These are phyloP conservation scores for Schlechtendalia chinensis DNA, from an alignment of 1,140 invertebrate species.

Conservation along the genomic window DNA sequence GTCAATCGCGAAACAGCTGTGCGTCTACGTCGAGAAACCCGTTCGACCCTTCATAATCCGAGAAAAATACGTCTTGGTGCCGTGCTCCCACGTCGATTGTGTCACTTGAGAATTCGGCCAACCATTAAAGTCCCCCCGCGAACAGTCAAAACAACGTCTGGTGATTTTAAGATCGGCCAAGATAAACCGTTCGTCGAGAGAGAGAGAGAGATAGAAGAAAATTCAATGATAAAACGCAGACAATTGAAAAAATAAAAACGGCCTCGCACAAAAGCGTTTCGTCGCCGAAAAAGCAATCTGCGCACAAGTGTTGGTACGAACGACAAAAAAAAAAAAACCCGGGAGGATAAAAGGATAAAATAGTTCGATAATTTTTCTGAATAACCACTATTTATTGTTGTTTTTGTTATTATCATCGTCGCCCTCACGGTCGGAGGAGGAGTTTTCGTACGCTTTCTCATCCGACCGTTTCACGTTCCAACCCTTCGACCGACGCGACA, in stretches of 20 bases:
- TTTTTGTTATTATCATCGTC: not conserved
- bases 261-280: not conserved
- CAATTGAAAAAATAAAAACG: not conserved
- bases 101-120: conserved; percentile 22
- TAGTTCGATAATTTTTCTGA: conserved; percentile 15
- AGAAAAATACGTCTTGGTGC: not conserved
- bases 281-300: not conserved
- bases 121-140: conserved; percentile 29
- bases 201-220: not conserved
- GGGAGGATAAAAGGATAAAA: conserved; percentile 18
- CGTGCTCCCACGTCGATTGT: conserved; percentile 31
- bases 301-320: conserved; percentile 8
- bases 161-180: conserved; percentile 25
- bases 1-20: conserved; percentile 44
- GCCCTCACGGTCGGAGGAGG: not conserved
- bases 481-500: not conserved
- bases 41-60: conserved; percentile 45
- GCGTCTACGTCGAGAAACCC: not conserved
- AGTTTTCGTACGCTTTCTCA: not conserved
- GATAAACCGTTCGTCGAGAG: not conserved
- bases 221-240: conserved; percentile 14
- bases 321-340: conserved; percentile 28
- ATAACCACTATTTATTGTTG: too few relatives aligned
- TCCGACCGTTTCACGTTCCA: not conserved
- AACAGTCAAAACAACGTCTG: conserved; percentile 42